These are phyloP conservation scores for Aphelocoma coerulescens DNA, from an alignment of 2,113 vertebrate genomes.

Conservation along the genomic window DNA sequence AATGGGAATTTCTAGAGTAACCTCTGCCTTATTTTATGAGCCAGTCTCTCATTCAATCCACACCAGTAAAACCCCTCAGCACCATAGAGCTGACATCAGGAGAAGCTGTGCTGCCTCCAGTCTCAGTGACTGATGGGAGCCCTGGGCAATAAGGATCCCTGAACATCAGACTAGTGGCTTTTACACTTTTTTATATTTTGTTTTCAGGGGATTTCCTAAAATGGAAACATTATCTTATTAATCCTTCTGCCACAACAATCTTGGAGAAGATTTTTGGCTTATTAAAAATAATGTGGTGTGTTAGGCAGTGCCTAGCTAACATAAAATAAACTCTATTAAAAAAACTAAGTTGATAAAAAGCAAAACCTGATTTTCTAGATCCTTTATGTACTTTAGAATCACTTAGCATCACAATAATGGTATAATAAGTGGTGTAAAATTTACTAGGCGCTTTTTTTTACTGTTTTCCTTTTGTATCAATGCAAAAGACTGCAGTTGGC, in stretches of 20 bases:
- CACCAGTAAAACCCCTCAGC: background rate
- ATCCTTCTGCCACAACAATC: background rate
- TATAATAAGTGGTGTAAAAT: background rate
- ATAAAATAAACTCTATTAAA: background rate
- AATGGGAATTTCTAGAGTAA: background rate
- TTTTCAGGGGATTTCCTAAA: constrained; percentile 32
- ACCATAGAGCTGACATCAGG: background rate
- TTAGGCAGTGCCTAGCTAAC: background rate
- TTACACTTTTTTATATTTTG: background rate
- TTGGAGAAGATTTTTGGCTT: background rate
- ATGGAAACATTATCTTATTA: constrained; percentile 6
- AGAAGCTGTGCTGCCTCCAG: background rate
- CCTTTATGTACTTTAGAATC: background rate
- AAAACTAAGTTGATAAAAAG: background rate
- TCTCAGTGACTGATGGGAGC: background rate
- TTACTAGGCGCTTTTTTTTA: background rate
- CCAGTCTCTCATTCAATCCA: background rate
- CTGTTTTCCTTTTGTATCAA: background rate
- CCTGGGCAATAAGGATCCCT: background rate
- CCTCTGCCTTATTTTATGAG: background rate
- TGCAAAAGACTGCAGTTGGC: background rate
- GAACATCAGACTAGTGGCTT: background rate
- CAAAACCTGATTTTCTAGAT: background rate
- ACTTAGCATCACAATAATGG: background rate
- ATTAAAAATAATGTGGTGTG: background rate